These are phyloP conservation scores for Dolichoris vasculosae DNA, from an alignment of 1,140 invertebrate genomes.

Conservation along the genomic window DNA sequence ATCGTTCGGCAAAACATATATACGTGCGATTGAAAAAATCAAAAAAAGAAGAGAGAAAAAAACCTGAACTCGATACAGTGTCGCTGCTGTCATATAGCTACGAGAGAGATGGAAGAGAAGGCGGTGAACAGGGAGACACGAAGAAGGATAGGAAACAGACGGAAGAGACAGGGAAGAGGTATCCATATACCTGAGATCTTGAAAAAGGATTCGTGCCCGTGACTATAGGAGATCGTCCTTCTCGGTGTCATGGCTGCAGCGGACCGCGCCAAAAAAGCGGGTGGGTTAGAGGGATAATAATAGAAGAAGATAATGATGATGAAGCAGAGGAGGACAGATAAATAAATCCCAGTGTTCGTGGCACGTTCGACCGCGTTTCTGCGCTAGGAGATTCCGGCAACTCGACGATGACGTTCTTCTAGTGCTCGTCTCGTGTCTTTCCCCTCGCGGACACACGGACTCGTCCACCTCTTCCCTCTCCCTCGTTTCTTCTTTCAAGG, in stretches of 20 bases:
- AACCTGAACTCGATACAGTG: slow-evolving; percentile 31
- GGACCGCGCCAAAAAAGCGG: background rate
- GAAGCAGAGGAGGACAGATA: slow-evolving; percentile 22
- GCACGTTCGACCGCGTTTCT: slow-evolving; percentile 14
- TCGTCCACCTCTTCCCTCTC: slow-evolving; percentile 1
- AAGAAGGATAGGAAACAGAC: background rate
- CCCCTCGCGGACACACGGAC: slow-evolving; percentile 5
- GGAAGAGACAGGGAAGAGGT: slow-evolving; percentile 36
- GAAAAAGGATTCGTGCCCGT: slow-evolving; percentile 38
- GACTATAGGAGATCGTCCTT: slow-evolving; percentile 2
- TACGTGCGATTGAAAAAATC: background rate
- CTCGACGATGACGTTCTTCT: slow-evolving; percentile 12
- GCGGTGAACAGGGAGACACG: background rate
- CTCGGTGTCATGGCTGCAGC: slow-evolving; percentile 13
- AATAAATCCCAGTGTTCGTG: slow-evolving; percentile 18
- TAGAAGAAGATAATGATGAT: slow-evolving; percentile 1
- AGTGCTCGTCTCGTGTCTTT: background rate
- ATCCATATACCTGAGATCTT: slow-evolving; percentile 35
- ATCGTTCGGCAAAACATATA: slow-evolving; percentile 44
- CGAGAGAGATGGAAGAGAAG: slow-evolving; percentile 6
- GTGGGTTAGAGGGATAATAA: background rate
- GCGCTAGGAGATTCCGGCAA: slow-evolving; percentile 34
- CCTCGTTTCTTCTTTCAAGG: slow-evolving; percentile 60
- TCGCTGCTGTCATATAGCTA: slow-evolving; percentile 15
- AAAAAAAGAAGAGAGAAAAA: background rate